These are phyloP conservation scores for Rhagoletis pomonella DNA, from an alignment of 1,140 invertebrate genomes.

Conservation along the genomic window DNA sequence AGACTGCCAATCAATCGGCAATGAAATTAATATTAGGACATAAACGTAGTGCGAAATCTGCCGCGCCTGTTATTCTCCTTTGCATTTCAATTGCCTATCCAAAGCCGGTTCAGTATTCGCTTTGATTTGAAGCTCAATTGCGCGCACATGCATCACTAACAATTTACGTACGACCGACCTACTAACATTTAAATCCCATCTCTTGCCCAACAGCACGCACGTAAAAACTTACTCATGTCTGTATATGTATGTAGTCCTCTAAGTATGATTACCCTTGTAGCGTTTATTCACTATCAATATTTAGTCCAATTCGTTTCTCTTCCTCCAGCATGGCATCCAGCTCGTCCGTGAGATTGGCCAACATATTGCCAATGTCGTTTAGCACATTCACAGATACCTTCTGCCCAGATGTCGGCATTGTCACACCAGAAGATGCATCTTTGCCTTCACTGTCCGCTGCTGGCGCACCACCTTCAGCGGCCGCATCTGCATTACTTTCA, in stretches of 20 bases:
- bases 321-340: slow-evolving; percentile 95
- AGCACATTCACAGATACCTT: slow-evolving; percentile 90
- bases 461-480: slow-evolving; percentile 51
- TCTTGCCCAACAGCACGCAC: not conserved
- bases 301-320: slow-evolving; percentile 88
- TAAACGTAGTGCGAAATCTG: no score
- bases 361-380: slow-evolving; percentile 97
- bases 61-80: no score
- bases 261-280: not conserved
- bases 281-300: slow-evolving; percentile 75
- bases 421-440: slow-evolving; percentile 33
- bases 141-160: not conserved
- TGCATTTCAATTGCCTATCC: no score
- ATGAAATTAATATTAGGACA: no score
- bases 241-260: not conserved
- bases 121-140: not conserved
- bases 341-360: slow-evolving; percentile 94
- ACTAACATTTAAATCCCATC: slow-evolving; percentile 16
- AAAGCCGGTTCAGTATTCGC: not conserved
- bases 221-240: not conserved
- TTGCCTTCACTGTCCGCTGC: slow-evolving; percentile 9
- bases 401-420: slow-evolving; percentile 58
- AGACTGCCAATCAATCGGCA: no score
- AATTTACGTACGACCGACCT: not conserved
- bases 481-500: slow-evolving; percentile 36